Percentiles rank a stretch among this genome's conserved stretches.
phyloP scores from a whole-genome alignment of 2,888 invertebrate genomes.

The Mycalesis mineus region DNA sequence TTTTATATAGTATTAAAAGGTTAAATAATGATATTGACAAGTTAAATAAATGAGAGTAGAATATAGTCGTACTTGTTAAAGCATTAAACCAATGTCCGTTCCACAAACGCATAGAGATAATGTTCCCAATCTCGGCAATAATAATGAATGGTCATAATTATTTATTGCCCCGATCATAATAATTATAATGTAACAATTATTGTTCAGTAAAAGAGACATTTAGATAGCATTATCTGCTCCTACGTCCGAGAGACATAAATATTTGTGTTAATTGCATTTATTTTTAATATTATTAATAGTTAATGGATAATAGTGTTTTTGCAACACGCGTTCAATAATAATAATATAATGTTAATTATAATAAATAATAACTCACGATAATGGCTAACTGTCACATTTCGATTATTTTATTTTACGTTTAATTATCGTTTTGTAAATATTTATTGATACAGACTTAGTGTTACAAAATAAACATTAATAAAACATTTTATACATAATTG shows the following conservation, averaged over 20 bases:
- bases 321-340: slow-evolving; percentile 17
- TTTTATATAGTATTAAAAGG: too few relatives aligned
- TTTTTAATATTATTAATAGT: slow-evolving; percentile 22
- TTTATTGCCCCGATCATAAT: slow-evolving; percentile 64
- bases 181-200: slow-evolving; percentile 74
- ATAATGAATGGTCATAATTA: slow-evolving; percentile 60
- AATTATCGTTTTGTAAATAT: slow-evolving; percentile 14
- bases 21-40: too few relatives aligned
- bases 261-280: slow-evolving; percentile 24
- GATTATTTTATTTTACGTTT: slow-evolving; percentile 14
- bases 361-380: slow-evolving; percentile 13
- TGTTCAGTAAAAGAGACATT: slow-evolving; percentile 64
- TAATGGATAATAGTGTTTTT: slow-evolving; percentile 16
- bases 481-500: too few relatives aligned
- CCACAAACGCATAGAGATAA: slow-evolving; percentile 14
- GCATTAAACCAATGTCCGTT: slow-evolving; percentile 20
- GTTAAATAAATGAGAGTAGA: too few relatives aligned
- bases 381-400: slow-evolving; percentile 7
- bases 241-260: slow-evolving; percentile 21
- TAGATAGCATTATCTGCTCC: slow-evolving; percentile 48
- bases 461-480: background rate
- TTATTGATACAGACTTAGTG: background rate
- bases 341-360: background rate
- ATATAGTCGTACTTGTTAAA: background rate
- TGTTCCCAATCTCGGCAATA: slow-evolving; percentile 52